Percentiles rank a stretch among this genome's conserved stretches.
Evolutionary conservation across 64 coral and sea anemone species (phyloP).

Genomic region (Montipora cactus): DNA sequence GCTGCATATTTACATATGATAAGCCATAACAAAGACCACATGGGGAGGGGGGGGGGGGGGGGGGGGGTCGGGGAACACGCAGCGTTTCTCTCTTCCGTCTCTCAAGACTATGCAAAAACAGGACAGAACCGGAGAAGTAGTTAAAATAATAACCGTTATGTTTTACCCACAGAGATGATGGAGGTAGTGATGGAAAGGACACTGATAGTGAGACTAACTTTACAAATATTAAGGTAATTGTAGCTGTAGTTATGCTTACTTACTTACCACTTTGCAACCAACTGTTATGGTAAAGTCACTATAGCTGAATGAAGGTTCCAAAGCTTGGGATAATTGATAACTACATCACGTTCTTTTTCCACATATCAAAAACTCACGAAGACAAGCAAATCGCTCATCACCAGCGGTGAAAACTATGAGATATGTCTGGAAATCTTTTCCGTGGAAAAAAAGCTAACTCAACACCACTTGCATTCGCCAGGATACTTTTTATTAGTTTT

Average conservation of each 20-base stretch:
- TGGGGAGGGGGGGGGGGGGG: no score
- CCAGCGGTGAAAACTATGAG: no score
- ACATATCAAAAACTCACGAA: background rate
- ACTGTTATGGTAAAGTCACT: background rate
- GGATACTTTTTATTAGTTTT: no score
- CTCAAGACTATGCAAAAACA: background rate
- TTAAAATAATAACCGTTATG: background rate
- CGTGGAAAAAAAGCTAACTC: no score
- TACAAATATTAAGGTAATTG: background rate
- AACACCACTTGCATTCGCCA: no score
- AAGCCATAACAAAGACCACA: background rate
- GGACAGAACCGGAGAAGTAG: background rate
- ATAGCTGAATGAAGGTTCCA: background rate
- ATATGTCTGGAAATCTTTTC: no score
- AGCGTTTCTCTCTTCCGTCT: background rate
- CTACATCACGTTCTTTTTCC: background rate
- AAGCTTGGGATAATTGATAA: background rate
- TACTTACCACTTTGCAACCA: constrained; percentile 3
- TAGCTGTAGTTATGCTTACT: background rate
- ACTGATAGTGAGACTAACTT: background rate
- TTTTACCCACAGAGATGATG: background rate
- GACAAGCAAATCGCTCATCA: no score
- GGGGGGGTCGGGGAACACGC: background rate
- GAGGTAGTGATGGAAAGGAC: background rate
- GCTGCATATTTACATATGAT: background rate